Evolutionary conservation across 1,140 invertebrate species (phyloP).

Genomic region (Ganaspis sp.): DNA sequence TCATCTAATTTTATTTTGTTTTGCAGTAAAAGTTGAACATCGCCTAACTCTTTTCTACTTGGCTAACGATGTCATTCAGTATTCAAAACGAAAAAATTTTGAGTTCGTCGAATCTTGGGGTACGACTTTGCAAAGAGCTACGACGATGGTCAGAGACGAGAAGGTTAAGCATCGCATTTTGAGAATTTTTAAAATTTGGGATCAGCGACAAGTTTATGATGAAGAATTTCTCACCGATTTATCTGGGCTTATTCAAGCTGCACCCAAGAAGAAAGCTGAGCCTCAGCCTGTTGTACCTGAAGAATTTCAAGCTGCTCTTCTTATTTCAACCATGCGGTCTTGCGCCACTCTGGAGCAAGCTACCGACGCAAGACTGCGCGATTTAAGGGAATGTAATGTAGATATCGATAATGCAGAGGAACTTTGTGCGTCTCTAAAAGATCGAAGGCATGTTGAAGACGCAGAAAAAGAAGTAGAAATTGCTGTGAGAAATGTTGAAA

Average conservation of each 20-base stretch:
- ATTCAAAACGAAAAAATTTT: slow-evolving; percentile 92
- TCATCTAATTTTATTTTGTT: slow-evolving; percentile 32
- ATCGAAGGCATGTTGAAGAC: slow-evolving; percentile 89
- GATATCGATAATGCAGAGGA: slow-evolving; percentile 80
- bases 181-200: slow-evolving; percentile 96
- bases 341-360: slow-evolving; percentile 76
- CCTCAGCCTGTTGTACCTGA: slow-evolving; percentile 77
- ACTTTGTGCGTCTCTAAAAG: slow-evolving; percentile 84
- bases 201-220: slow-evolving; percentile 91
- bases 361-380: slow-evolving; percentile 70
- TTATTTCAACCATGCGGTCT: slow-evolving; percentile 77
- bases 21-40: slow-evolving; percentile 88
- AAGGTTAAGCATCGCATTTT: slow-evolving; percentile 90
- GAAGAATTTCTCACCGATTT: slow-evolving; percentile 91
- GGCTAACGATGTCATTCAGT: slow-evolving; percentile 97
- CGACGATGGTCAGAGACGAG: slow-evolving; percentile 92
- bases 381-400: slow-evolving; percentile 68
- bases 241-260: slow-evolving; percentile 85
- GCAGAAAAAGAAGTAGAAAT: slow-evolving; percentile 92
- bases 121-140: slow-evolving; percentile 91
- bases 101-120: slow-evolving; percentile 95
- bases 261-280: slow-evolving; percentile 83
- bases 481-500: slow-evolving; percentile 86
- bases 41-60: slow-evolving; percentile 93
- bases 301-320: slow-evolving; percentile 73